Conservation (phyloP, 2,888 invertebrate species). For the Julus scandinavius region DNA sequence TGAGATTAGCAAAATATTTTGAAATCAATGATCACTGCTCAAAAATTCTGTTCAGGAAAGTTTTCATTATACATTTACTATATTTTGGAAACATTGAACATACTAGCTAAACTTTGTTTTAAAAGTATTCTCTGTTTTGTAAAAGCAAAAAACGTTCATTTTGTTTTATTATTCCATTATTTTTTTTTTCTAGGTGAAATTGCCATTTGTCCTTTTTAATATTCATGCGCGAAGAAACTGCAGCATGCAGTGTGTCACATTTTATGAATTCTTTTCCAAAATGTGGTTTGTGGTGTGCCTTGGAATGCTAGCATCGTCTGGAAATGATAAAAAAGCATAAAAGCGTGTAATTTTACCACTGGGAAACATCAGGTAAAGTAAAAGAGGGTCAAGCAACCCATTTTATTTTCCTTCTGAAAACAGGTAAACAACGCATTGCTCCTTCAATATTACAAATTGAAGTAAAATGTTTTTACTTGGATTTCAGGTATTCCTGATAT, state of each 20-base stretch:
- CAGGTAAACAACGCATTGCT: not conserved
- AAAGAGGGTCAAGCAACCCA: conserved; percentile 2
- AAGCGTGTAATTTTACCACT: not conserved
- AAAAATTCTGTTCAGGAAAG: too few species aligned
- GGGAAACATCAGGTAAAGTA: not conserved
- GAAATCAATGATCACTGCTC: too few species aligned
- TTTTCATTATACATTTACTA: too few species aligned
- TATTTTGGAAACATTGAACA: too few species aligned
- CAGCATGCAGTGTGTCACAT: not conserved
- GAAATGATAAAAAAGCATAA: not conserved
- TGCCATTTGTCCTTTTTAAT: not conserved
- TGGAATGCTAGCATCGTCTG: not conserved
- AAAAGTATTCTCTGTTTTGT: too few species aligned
- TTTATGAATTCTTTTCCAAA: not conserved
- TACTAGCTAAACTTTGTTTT: too few species aligned
- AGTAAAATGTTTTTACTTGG: not conserved
- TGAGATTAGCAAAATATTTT: too few species aligned
- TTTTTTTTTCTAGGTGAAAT: not conserved
- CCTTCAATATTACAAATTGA: not conserved
- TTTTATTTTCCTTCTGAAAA: not conserved
- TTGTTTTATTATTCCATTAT: too few species aligned
- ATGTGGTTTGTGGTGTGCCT: not conserved
- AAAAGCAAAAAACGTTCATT: too few species aligned
- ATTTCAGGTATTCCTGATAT: not conserved
- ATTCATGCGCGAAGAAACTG: not conserved